Evolutionary conservation across 2,113 vertebrate genomes (phyloP).

Genomic region (Neodontobutis hainanensis): DNA sequence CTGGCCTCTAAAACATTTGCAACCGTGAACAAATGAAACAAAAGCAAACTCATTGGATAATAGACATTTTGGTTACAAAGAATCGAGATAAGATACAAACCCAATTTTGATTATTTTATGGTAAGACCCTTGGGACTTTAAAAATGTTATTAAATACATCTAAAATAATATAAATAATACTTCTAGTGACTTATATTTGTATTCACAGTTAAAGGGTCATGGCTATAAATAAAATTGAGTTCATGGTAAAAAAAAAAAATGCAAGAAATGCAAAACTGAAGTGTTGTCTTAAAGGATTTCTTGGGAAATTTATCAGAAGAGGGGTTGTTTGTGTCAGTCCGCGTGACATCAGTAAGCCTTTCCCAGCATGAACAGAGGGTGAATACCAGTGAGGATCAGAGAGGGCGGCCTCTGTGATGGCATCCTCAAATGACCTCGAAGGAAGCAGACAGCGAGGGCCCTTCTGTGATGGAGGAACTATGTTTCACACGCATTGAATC

Average conservation of each 20-base stretch:
- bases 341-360: slow-evolving; percentile 65
- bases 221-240: slow-evolving; percentile 26
- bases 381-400: slow-evolving; percentile 76
- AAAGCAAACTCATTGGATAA: no score
- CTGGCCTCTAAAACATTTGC: no score
- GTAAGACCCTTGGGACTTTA: no score
- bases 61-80: no score
- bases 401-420: slow-evolving; percentile 38
- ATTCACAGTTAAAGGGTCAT: not conserved
- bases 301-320: slow-evolving; percentile 26
- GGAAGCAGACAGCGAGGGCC: slow-evolving; percentile 49
- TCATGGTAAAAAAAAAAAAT: slow-evolving; percentile 54
- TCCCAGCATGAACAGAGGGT: slow-evolving; percentile 83
- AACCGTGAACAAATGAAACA: no score
- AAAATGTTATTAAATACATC: not conserved
- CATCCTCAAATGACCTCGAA: slow-evolving; percentile 28
- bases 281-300: slow-evolving; percentile 22
- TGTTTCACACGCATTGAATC: no score
- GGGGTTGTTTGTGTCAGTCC: slow-evolving; percentile 37
- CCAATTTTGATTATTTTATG: no score
- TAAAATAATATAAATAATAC: not conserved
- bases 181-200: not conserved
- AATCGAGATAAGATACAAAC: no score
- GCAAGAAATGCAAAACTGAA: slow-evolving; percentile 21
- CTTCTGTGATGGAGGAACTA: slow-evolving; percentile 32